phyloP scores from a whole-genome alignment of 2,888 invertebrate species.

The Galerucella calmariensis region DNA sequence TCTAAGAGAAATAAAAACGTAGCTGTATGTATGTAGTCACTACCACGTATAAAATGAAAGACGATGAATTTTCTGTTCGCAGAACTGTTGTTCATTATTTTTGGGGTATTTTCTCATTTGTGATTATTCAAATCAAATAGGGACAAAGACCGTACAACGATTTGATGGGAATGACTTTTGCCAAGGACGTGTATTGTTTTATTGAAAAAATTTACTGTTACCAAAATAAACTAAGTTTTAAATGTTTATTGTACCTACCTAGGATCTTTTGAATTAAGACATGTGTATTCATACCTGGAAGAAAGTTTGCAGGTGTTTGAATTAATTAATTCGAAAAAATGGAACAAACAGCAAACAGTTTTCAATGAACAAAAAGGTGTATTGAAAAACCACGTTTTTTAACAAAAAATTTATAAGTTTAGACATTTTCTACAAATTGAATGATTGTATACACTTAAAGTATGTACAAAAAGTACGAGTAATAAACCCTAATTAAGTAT shows the following conservation, averaged over 20 bases:
- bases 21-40: not conserved
- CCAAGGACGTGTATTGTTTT: slow-evolving; percentile 10
- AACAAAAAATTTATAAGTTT: too few species aligned
- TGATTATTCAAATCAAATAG: slow-evolving; percentile 13
- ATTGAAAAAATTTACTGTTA: not conserved
- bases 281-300: not conserved
- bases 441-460: not conserved
- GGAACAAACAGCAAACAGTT: not conserved
- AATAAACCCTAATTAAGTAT: too few species aligned
- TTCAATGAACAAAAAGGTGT: not conserved
- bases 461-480: too few species aligned
- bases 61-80: not conserved
- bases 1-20: not conserved
- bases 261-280: not conserved
- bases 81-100: slow-evolving; percentile 8
- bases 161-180: slow-evolving; percentile 3
- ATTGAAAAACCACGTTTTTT: too few species aligned
- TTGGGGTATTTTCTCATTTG: slow-evolving; percentile 10
- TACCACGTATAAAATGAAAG: not conserved
- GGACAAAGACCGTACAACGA: slow-evolving; percentile 4
- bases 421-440: too few species aligned
- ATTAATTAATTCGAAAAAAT: not conserved
- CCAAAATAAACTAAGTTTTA: slow-evolving; percentile 7
- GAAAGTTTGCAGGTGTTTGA: not conserved
- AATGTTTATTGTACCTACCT: not conserved